Base-by-base conservation (phyloP, 2,113 vertebrate genomes). In the Pycnonotus jocosus region DNA sequence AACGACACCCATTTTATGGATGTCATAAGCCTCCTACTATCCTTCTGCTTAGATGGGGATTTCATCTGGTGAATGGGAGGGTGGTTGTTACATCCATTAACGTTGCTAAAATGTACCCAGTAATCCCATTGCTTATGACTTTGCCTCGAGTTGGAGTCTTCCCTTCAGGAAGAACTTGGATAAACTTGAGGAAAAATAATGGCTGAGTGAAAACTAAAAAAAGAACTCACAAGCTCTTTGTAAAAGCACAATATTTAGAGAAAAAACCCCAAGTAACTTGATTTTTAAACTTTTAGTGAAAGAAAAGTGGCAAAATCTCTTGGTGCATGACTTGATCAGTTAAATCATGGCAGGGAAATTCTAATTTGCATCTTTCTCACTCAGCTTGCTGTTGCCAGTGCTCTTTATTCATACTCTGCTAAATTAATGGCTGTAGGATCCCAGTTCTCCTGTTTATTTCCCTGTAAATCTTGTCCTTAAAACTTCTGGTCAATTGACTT, bases 1-100 rank as follows among this genome's bases (percentile, higher is more conserved):
- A 93, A 92, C 85, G 92, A 95, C 92, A 88, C 77, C 60, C 60
- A 12, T 93, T 96, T 96, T 95, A 94, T 94, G 91, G 74, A 83
- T 96, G 93, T 93, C 93, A 79, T 94, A 71, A 93, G 88, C 44
- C 80, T 88, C 57, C 90, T 68, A 38, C 93, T 81, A 44, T 78
- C 76, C 85, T 93, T 88, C 79, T 86, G 90, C 85, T 81, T 78
- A 61, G 93, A 60, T 70, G 76, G 61, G 45, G 80, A 61, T 95
- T 96, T 97, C 92, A 94, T 44, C 88, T 64, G 13, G 44, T 92
- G 95, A 92, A 83, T 53, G 76, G 92, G 77, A 93, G 72, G 90
- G 76, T 95, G 88, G 79, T 90, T 93, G 85, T 73, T 96, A 78
- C 93, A 64, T 93, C 88, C 76, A 90, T 94, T 93, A 95, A 73